Conservation (phyloP, 2,888 invertebrate species). For the Lymantria dispar region DNA sequence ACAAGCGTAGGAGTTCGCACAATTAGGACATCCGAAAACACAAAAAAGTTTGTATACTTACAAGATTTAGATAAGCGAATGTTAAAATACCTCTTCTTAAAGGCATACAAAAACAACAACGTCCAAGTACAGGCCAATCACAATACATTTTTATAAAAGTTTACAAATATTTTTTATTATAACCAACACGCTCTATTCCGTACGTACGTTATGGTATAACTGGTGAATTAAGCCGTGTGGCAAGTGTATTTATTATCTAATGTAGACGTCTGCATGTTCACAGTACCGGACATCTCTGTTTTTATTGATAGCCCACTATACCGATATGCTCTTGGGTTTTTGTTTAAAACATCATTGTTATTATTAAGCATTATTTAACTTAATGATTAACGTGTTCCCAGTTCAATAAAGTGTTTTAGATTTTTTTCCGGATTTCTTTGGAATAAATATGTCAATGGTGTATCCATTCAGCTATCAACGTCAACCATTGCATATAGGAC, state of each 20-base stretch:
- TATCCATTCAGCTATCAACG: too few relatives aligned
- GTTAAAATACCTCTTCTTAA: constrained; percentile 55
- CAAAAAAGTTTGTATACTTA: constrained; percentile 38
- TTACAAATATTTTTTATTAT: not conserved
- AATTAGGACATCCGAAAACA: constrained; percentile 10
- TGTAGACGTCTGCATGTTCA: constrained; percentile 14
- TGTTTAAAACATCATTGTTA: not conserved
- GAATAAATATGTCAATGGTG: too few relatives aligned
- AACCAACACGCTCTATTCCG: not conserved
- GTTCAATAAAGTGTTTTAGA: too few relatives aligned
- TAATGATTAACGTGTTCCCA: too few relatives aligned
- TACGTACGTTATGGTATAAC: constrained; percentile 13
- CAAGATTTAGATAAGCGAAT: constrained; percentile 61
- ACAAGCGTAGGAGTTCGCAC: not conserved
- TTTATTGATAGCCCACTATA: constrained; percentile 17
- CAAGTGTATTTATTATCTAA: constrained; percentile 22
- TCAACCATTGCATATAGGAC: too few relatives aligned
- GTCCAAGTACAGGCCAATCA: constrained; percentile 46
- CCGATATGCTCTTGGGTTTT: not conserved
- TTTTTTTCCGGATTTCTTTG: too few relatives aligned
- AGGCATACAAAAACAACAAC: constrained; percentile 70
- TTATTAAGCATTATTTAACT: not conserved
- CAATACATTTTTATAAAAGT: constrained; percentile 53
- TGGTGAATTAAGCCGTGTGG: constrained; percentile 29
- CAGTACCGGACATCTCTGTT: constrained; percentile 35